Conservation (phyloP, 2,888 invertebrate species). For the Liopterus haemorrhoidalis region DNA sequence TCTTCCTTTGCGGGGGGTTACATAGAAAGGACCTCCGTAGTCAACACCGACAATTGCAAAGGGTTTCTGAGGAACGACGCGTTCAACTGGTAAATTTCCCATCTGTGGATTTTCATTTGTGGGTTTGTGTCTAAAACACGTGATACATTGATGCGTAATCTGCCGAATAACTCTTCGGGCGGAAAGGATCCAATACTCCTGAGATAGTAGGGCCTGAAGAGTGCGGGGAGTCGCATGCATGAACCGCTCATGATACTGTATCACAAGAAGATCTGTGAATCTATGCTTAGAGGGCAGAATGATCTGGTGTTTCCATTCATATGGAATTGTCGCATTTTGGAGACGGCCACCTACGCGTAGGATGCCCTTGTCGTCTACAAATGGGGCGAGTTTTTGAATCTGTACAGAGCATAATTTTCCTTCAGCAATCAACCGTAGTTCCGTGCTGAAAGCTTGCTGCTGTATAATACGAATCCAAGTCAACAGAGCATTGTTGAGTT, state of each 20-base stretch:
- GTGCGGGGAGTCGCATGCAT: slow-evolving; percentile 28
- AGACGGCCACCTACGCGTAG: slow-evolving; percentile 28
- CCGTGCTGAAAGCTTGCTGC: too few relatives aligned
- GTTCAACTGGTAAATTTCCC: slow-evolving; percentile 14
- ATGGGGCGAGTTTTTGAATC: slow-evolving; percentile 4
- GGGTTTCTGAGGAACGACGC: slow-evolving; percentile 4
- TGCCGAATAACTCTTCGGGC: slow-evolving; percentile 22
- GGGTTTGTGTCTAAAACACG: slow-evolving; percentile 19
- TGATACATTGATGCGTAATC: slow-evolving; percentile 22
- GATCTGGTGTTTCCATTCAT: slow-evolving; percentile 25
- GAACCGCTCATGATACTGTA: slow-evolving; percentile 15
- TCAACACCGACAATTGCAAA: slow-evolving; percentile 18
- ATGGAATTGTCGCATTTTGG: slow-evolving; percentile 16
- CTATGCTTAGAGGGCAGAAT: slow-evolving; percentile 24
- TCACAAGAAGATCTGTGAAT: slow-evolving; percentile 23
- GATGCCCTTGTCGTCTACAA: slow-evolving; percentile 20
- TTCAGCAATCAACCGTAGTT: too few relatives aligned
- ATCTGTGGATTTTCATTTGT: slow-evolving; percentile 2
- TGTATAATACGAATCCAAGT: too few relatives aligned
- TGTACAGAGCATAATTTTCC: too few relatives aligned
- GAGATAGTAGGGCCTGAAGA: slow-evolving; percentile 21
- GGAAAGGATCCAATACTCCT: slow-evolving; percentile 31
- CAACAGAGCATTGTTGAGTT: too few relatives aligned
- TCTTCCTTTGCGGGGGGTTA: slow-evolving; percentile 11
- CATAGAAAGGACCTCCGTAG: slow-evolving; percentile 17